These are phyloP conservation scores for Pteruthius melanotis DNA, from an alignment of 2,113 vertebrate genomes.

Conservation along the genomic window DNA sequence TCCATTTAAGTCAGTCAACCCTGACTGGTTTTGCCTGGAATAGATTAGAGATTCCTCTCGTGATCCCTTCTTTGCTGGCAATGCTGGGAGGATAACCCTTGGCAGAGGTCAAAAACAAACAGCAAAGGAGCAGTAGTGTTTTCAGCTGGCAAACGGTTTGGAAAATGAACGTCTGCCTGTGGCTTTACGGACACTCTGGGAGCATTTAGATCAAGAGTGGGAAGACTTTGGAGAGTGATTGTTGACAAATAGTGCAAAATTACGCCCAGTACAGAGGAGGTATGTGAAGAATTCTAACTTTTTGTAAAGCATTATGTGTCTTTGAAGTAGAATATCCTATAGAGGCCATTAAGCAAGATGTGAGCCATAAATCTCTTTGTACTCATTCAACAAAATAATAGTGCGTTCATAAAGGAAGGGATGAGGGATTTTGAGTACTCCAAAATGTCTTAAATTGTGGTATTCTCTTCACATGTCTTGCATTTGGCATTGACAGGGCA, in stretches of 20 bases:
- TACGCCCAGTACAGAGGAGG: not conserved
- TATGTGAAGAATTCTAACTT: slow-evolving; percentile 22
- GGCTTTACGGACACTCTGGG: not conserved
- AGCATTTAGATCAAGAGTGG: not conserved
- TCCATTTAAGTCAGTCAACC: not conserved
- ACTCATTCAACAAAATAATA: not conserved
- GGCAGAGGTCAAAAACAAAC: not conserved
- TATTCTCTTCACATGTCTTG: not conserved
- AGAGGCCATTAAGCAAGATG: not conserved
- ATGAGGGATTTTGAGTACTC: not conserved
- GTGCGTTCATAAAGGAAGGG: not conserved
- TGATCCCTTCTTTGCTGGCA: not conserved
- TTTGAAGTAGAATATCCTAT: not conserved
- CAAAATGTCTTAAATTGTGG: not conserved
- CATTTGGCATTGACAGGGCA: not conserved
- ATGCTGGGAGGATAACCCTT: not conserved
- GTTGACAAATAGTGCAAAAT: slow-evolving; percentile 35
- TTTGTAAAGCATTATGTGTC: not conserved
- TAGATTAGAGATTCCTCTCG: not conserved
- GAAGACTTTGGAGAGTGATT: not conserved
- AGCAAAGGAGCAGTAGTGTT: not conserved
- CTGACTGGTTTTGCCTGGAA: not conserved
- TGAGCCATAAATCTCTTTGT: slow-evolving; percentile 13
- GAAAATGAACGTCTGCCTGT: not conserved
- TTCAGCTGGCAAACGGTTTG: not conserved